Evolutionary conservation across 2,797 vertebrate species (phyloP).

Genomic region (Typhlichthys eigenmanni): DNA sequence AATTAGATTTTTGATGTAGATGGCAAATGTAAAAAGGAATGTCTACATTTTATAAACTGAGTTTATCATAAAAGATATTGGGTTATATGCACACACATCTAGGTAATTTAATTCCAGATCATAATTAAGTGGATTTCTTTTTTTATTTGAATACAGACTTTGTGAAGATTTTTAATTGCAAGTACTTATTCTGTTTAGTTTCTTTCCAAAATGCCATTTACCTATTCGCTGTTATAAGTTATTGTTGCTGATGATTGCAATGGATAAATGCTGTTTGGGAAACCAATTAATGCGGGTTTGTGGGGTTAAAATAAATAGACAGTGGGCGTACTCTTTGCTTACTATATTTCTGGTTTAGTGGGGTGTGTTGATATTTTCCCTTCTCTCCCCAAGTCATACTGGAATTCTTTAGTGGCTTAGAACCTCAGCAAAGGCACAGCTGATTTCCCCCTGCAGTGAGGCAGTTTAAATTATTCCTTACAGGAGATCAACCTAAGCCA

Average conservation of each 20-base stretch:
- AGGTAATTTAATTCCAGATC: too few relatives aligned
- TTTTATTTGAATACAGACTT: background rate
- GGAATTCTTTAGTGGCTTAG: conserved; percentile 77
- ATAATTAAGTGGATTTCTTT: too few relatives aligned
- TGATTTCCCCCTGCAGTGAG: conserved; percentile 46
- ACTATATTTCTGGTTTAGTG: conserved; percentile 17
- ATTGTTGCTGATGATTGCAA: background rate
- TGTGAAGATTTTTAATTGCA: too few relatives aligned
- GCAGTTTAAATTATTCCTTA: conserved; percentile 71
- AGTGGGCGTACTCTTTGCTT: conserved; percentile 17
- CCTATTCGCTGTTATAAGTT: too few relatives aligned
- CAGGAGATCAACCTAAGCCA: conserved; percentile 68
- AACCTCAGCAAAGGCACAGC: conserved; percentile 50
- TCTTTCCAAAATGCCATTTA: too few relatives aligned
- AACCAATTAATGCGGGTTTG: background rate
- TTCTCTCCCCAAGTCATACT: conserved; percentile 40
- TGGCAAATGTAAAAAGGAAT: conserved; percentile 7
- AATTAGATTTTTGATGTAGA: conserved; percentile 5
- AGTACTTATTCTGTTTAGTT: too few relatives aligned
- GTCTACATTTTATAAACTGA: background rate
- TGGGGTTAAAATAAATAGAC: conserved; percentile 9
- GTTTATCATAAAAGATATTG: conserved; percentile 21
- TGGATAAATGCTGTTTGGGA: conserved; percentile 23
- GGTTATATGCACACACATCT: conserved; percentile 44
- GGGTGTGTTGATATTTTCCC: conserved; percentile 14